Conservation (phyloP, 2,113 vertebrate genomes). For the Osmerus eperlanus region DNA sequence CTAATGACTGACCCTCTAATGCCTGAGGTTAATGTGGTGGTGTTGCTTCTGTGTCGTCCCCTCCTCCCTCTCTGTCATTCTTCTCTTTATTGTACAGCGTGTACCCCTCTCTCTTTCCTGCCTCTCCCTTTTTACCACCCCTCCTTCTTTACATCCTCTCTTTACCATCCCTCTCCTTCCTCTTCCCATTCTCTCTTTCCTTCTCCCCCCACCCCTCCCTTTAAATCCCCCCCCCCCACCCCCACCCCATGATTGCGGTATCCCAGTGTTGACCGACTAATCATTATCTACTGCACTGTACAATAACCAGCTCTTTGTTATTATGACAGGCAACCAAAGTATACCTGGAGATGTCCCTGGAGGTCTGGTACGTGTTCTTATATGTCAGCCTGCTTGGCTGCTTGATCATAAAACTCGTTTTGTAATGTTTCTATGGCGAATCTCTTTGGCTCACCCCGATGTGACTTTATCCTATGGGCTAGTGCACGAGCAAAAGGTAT, state of each 20-base stretch:
- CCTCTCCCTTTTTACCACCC: background rate
- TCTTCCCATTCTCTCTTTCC: background rate
- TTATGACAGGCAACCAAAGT: slow-evolving; percentile 86
- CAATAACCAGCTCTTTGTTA: slow-evolving; percentile 31
- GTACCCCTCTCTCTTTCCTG: background rate
- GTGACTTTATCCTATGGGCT: background rate
- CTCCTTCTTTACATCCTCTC: background rate
- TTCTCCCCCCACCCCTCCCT: background rate
- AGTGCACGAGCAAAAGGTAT: background rate
- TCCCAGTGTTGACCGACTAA: slow-evolving; percentile 4
- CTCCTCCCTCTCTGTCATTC: background rate
- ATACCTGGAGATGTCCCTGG: slow-evolving; percentile 83
- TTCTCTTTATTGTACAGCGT: no score
- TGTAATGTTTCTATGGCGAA: background rate
- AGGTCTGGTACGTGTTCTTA: slow-evolving; percentile 85
- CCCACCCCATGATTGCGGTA: background rate
- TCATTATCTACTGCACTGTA: background rate
- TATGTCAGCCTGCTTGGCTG: background rate
- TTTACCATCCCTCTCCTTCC: background rate
- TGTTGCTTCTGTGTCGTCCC: background rate
- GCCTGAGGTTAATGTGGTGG: no score
- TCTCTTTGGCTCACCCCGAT: background rate
- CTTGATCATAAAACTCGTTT: background rate
- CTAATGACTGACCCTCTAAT: no score
- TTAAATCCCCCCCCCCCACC: background rate